Percentiles rank a stretch among this genome's conserved stretches.
Evolutionary conservation across 2,888 invertebrate species (phyloP).

Genomic region (Vesta saturnalis): DNA sequence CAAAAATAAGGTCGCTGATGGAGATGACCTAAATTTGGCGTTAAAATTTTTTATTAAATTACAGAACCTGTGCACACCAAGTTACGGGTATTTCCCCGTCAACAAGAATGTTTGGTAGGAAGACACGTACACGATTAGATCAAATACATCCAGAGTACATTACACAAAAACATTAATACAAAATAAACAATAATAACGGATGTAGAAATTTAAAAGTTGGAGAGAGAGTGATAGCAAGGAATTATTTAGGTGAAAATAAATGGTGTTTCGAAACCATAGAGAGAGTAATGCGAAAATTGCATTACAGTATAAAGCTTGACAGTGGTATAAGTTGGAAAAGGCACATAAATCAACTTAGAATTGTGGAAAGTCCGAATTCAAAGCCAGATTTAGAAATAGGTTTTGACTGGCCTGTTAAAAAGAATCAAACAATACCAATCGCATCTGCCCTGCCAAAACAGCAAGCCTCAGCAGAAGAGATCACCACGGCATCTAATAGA

Average conservation of each 20-base stretch:
- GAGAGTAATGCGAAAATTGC: background rate
- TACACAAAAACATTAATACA: background rate
- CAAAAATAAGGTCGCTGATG: background rate
- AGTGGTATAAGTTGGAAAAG: background rate
- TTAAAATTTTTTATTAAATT: constrained; percentile 4
- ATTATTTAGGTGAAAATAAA: constrained; percentile 3
- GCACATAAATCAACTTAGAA: constrained; percentile 1
- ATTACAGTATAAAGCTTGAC: background rate
- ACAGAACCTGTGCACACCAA: background rate
- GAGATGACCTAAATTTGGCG: background rate
- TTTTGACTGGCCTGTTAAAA: constrained; percentile 5
- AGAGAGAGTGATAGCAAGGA: background rate
- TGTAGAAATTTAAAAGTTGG: constrained; percentile 3
- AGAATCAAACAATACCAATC: background rate
- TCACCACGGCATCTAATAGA: background rate
- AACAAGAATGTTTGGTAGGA: constrained; percentile 3
- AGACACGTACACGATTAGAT: background rate
- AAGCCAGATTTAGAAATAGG: constrained; percentile 2
- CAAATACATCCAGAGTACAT: constrained; percentile 4
- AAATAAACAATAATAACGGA: background rate
- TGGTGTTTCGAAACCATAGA: constrained; percentile 3
- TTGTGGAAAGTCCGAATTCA: background rate
- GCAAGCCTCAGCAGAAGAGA: background rate
- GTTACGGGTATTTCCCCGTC: background rate
- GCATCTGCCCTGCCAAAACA: background rate